These are phyloP conservation scores for Passer montanus DNA, from an alignment of 2,113 vertebrate species.

Conservation along the genomic window DNA sequence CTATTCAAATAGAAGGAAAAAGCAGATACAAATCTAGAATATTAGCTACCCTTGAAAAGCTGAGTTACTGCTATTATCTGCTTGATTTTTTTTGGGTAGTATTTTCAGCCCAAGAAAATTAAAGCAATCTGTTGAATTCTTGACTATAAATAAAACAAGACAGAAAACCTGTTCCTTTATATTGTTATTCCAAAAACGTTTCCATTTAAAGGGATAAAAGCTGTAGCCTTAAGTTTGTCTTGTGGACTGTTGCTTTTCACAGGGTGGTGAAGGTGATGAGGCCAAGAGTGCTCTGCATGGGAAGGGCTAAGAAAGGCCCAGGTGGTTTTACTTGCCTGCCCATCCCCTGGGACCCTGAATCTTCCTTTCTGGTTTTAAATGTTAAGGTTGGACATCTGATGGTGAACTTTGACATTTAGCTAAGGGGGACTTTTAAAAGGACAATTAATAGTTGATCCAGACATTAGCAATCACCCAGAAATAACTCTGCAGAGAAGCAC, in stretches of 20 bases:
- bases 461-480: not conserved
- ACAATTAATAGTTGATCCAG: not conserved
- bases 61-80: not conserved
- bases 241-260: not conserved
- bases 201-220: not conserved
- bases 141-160: not conserved
- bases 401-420: not conserved
- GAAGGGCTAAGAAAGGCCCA: not conserved
- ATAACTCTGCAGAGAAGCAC: not conserved
- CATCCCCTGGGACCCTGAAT: not conserved
- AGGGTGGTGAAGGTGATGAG: not conserved
- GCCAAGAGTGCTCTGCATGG: not conserved
- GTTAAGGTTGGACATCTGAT: not conserved
- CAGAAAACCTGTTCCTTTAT: not conserved
- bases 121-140: constrained; percentile 10
- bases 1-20: not conserved
- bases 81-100: not conserved
- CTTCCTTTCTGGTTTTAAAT: not conserved
- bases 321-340: not conserved
- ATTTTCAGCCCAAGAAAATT: not conserved
- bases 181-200: not conserved
- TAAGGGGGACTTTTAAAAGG: not conserved
- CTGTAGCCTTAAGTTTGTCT: not conserved
- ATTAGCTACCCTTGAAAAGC: not conserved
- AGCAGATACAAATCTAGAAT: not conserved